Conservation (phyloP, 2,113 vertebrate species). For the Etia nguti region DNA sequence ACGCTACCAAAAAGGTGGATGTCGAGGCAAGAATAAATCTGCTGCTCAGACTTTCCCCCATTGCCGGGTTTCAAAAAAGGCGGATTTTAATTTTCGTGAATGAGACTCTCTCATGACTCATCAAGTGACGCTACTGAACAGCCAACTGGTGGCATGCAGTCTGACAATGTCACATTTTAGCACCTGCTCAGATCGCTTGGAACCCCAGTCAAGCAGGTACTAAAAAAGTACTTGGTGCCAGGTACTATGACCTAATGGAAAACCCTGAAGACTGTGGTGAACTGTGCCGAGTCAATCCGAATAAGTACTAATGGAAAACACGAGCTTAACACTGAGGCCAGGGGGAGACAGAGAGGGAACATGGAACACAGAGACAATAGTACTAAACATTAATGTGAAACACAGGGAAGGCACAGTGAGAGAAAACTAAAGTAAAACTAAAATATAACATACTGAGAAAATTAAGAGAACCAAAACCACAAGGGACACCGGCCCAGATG, state of each 20-base stretch:
- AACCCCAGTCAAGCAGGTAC: not conserved
- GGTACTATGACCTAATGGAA: not conserved
- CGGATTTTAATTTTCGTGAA: not conserved
- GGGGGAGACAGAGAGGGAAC: not conserved
- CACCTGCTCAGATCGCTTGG: not conserved
- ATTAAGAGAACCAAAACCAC: not conserved
- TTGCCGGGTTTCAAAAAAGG: not conserved
- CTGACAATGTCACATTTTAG: not conserved
- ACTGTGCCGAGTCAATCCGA: accelerated
- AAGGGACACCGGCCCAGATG: no score
- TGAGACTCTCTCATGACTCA: not conserved
- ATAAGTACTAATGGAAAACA: not conserved
- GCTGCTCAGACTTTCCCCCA: not conserved
- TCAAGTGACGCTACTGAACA: not conserved
- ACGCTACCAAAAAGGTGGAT: not conserved
- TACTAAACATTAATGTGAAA: not conserved
- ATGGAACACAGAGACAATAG: not conserved
- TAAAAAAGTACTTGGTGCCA: not conserved
- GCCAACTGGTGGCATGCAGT: not conserved
- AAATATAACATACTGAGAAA: not conserved
- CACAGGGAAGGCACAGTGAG: not conserved
- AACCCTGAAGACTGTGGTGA: not conserved
- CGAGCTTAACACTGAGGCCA: not conserved
- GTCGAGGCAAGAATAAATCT: not conserved
- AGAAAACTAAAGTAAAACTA: not conserved